phyloP scores from a whole-genome alignment of 1,140 invertebrate genomes.

The Penaeus vannamei region DNA sequence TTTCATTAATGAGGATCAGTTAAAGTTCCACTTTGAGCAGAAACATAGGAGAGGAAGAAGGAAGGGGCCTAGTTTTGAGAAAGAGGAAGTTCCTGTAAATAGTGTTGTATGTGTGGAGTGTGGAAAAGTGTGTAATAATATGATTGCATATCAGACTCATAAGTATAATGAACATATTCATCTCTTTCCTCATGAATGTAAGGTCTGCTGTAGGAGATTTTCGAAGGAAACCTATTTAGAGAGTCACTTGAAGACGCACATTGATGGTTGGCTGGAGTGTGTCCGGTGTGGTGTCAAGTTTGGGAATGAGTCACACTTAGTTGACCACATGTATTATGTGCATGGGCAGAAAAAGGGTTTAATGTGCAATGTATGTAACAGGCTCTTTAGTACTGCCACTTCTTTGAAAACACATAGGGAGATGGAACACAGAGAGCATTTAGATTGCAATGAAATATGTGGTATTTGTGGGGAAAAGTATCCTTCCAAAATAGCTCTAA shows the following conservation, averaged over 20 bases:
- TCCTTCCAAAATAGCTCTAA: conserved; percentile 47
- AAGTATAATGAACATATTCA: conserved; percentile 61
- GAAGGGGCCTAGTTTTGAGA: conserved; percentile 30
- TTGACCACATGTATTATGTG: conserved; percentile 63
- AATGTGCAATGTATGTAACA: conserved; percentile 54
- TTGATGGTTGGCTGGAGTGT: conserved; percentile 51
- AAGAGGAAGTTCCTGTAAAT: conserved; percentile 23
- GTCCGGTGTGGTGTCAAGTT: conserved; percentile 54
- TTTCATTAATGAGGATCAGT: conserved; percentile 54
- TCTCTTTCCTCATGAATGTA: conserved; percentile 55
- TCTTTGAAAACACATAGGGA: conserved; percentile 60
- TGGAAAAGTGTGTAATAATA: conserved; percentile 54
- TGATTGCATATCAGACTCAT: conserved; percentile 59
- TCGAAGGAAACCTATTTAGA: conserved; percentile 47
- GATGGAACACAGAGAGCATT: conserved; percentile 52
- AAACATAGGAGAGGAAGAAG: conserved; percentile 56
- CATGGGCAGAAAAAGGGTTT: conserved; percentile 59
- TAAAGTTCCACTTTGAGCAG: conserved; percentile 47
- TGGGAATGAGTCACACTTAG: conserved; percentile 54
- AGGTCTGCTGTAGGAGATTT: conserved; percentile 55
- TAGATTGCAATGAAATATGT: conserved; percentile 54
- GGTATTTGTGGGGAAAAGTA: conserved; percentile 52
- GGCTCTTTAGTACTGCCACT: conserved; percentile 50
- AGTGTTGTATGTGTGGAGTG: conserved; percentile 56
- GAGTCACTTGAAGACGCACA: conserved; percentile 57